These are phyloP conservation scores for Leptopilina drosophilae DNA, from an alignment of 2,888 invertebrate genomes.

Conservation along the genomic window DNA sequence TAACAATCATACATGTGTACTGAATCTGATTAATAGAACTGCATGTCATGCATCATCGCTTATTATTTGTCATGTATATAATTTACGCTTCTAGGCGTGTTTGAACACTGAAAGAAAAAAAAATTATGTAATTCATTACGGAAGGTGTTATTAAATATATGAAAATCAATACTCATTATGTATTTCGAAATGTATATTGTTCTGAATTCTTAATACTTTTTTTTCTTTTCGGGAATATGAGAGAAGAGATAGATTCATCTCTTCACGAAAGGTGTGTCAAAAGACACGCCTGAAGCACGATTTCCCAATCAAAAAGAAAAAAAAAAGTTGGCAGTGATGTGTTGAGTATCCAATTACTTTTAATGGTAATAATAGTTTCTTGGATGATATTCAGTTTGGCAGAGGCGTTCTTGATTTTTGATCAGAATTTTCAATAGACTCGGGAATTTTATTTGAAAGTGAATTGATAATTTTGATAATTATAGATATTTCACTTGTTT, in stretches of 20 bases:
- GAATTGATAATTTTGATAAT: too few relatives aligned
- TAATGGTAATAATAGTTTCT: constrained; percentile 21
- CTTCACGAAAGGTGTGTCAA: neutral
- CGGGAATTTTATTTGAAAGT: too few relatives aligned
- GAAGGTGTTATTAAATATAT: constrained; percentile 15
- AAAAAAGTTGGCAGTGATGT: neutral
- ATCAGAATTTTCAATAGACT: too few relatives aligned
- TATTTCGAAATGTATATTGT: neutral
- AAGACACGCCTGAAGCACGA: neutral
- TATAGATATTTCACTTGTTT: too few relatives aligned
- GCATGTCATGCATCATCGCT: constrained; percentile 18
- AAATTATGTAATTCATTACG: neutral
- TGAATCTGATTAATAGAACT: constrained; percentile 20
- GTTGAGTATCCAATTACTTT: neutral
- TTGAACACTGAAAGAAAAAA: neutral
- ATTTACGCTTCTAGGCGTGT: constrained; percentile 14
- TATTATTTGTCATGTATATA: constrained; percentile 8
- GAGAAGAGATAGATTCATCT: neutral
- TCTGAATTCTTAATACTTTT: neutral
- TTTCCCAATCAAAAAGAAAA: too few relatives aligned
- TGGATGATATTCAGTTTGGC: too few relatives aligned
- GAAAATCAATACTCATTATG: neutral
- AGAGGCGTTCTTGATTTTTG: too few relatives aligned
- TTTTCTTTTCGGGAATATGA: neutral
- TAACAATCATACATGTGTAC: constrained; percentile 15